Conservation (phyloP, 2,888 invertebrate genomes). For the Cosmia pyralina region DNA sequence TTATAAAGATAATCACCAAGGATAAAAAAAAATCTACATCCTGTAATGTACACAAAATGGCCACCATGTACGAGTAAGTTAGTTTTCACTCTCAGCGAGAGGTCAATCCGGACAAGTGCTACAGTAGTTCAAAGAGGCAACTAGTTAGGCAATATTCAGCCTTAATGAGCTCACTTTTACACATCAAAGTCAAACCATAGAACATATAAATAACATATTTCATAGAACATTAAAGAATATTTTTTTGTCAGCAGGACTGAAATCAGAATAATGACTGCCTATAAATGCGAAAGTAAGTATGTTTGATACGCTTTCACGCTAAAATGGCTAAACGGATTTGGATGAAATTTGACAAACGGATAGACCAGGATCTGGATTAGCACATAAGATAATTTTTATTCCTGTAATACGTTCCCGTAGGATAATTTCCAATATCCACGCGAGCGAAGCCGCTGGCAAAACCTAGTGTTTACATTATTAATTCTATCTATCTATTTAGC, state of each 20-base stretch:
- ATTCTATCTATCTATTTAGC: too few relatives aligned
- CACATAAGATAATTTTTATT: too few relatives aligned
- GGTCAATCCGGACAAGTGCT: neutral
- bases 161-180: conserved; percentile 41
- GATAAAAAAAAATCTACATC: neutral
- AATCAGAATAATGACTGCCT: neutral
- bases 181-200: neutral
- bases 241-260: neutral
- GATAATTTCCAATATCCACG: too few relatives aligned
- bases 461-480: too few relatives aligned
- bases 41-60: neutral
- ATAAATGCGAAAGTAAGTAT: too few relatives aligned
- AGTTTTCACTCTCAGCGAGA: conserved; percentile 9
- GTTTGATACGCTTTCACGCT: too few relatives aligned
- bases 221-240: too few relatives aligned
- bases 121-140: conserved; percentile 18
- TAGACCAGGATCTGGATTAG: too few relatives aligned
- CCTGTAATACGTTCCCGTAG: too few relatives aligned
- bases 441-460: too few relatives aligned
- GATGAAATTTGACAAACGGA: too few relatives aligned
- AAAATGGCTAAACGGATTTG: too few relatives aligned
- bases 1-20: neutral
- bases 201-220: neutral
- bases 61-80: neutral
- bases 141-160: conserved; percentile 41